A percentile compares a stretch with the other conserved stretches of the same genome.
Conservation (phyloP, 2,113 vertebrate species). For the Callospermophilus lateralis region DNA sequence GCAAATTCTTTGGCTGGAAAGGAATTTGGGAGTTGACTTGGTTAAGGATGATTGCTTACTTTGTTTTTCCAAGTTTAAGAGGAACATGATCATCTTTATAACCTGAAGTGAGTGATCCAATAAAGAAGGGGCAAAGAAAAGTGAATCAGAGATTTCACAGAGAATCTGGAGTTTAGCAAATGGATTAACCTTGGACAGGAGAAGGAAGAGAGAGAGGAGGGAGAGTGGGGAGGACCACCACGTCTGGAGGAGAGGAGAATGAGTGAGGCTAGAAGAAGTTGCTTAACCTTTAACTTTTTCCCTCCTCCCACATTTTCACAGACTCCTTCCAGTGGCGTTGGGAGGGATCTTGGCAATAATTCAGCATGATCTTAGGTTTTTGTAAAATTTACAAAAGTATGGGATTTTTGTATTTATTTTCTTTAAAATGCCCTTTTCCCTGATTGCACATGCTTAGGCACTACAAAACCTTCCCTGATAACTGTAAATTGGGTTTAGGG, state of each 20-base stretch:
- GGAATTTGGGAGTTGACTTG: constrained; percentile 18
- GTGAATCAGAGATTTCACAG: not conserved
- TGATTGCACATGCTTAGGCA: not conserved
- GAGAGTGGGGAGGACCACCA: accelerated
- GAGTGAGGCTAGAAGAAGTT: no score
- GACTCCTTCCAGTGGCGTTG: not conserved
- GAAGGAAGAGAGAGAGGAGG: not conserved
- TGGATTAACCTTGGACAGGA: not conserved
- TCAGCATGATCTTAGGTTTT: not conserved
- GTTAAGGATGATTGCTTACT: constrained; percentile 31
- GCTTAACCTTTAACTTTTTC: not conserved
- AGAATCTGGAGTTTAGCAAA: not conserved
- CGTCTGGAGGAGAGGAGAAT: not conserved
- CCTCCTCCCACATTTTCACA: not conserved
- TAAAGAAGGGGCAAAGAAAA: not conserved
- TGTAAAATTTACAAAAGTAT: not conserved
- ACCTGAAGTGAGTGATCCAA: not conserved
- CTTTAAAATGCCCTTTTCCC: not conserved
- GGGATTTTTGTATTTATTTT: not conserved
- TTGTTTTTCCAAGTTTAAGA: constrained; percentile 48
- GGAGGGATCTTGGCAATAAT: not conserved
- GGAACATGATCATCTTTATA: constrained; percentile 7
- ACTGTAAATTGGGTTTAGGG: not conserved
- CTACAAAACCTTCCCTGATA: not conserved
- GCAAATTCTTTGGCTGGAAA: not conserved